Evolutionary conservation across 2,888 invertebrate genomes (phyloP).

Genomic region (Thecocarcelia acutangulata): DNA sequence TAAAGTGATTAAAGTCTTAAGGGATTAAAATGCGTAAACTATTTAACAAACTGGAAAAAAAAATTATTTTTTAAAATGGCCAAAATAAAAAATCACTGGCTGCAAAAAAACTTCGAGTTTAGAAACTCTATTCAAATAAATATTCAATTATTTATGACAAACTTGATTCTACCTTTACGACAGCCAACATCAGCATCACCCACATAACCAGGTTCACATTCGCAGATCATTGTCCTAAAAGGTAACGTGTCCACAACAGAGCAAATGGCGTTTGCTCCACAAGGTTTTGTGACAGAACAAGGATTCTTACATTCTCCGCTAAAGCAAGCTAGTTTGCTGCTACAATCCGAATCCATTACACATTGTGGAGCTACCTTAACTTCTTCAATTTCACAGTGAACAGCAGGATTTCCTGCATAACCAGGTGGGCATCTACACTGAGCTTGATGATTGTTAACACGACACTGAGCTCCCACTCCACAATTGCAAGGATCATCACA

Average conservation of each 20-base stretch:
- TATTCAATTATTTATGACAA: not conserved
- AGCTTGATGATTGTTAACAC: constrained; percentile 88
- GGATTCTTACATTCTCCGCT: constrained; percentile 90
- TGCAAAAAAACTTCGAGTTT: constrained; percentile 60
- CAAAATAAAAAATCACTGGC: constrained; percentile 30
- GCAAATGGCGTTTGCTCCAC: constrained; percentile 90
- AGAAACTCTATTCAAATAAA: constrained; percentile 25
- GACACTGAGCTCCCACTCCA: constrained; percentile 89
- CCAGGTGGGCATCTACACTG: constrained; percentile 92
- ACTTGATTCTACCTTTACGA: constrained; percentile 85
- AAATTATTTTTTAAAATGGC: constrained; percentile 14
- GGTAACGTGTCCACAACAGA: constrained; percentile 93
- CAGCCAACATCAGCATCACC: constrained; percentile 94
- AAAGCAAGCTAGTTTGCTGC: constrained; percentile 92
- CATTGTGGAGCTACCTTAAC: constrained; percentile 85
- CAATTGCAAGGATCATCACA: constrained; percentile 94
- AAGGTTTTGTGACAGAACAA: constrained; percentile 89
- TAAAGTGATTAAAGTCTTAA: constrained; percentile 35
- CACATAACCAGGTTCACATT: constrained; percentile 90
- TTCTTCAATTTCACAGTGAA: constrained; percentile 84
- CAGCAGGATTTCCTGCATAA: constrained; percentile 89
- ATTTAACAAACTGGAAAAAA: constrained; percentile 37
- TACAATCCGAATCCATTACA: constrained; percentile 90
- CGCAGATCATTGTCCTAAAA: constrained; percentile 92
- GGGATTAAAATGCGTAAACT: constrained; percentile 7